Evolutionary conservation across 2,797 vertebrate species (phyloP).

Genomic region (Molossus molossus): DNA sequence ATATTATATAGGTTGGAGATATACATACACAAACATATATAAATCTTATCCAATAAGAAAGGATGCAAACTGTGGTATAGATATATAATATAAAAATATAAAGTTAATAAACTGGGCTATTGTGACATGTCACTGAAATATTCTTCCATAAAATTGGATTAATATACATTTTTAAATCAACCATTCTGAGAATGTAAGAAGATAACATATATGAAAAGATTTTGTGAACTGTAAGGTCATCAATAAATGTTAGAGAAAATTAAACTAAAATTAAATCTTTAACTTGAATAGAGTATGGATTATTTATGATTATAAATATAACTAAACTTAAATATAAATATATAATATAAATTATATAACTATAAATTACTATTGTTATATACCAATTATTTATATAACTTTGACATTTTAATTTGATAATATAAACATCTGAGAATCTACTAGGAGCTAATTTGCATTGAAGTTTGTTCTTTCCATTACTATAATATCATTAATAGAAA

Average conservation of each 20-base stretch:
- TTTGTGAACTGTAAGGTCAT: too few species aligned
- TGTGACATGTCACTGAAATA: neutral
- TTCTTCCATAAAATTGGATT: neutral
- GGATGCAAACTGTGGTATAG: neutral
- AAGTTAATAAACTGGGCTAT: neutral
- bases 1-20: neutral
- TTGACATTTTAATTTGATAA: too few species aligned
- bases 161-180: neutral
- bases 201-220: neutral
- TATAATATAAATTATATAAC: neutral
- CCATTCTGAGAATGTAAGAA: neutral
- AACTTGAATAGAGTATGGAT: neutral
- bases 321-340: neutral
- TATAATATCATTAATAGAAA: too few species aligned
- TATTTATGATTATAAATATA: neutral
- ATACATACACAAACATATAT: neutral
- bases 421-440: too few species aligned
- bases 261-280: constrained; percentile 38
- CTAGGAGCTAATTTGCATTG: too few species aligned
- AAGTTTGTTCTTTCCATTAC: too few species aligned
- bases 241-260: neutral
- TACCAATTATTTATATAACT: too few species aligned
- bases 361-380: too few species aligned
- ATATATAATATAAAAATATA: neutral
- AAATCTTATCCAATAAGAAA: neutral